A percentile compares a stretch with the other conserved stretches of the same genome.
phyloP scores from a whole-genome alignment of 1,140 invertebrate species.

The Neodiprion fabricii region DNA sequence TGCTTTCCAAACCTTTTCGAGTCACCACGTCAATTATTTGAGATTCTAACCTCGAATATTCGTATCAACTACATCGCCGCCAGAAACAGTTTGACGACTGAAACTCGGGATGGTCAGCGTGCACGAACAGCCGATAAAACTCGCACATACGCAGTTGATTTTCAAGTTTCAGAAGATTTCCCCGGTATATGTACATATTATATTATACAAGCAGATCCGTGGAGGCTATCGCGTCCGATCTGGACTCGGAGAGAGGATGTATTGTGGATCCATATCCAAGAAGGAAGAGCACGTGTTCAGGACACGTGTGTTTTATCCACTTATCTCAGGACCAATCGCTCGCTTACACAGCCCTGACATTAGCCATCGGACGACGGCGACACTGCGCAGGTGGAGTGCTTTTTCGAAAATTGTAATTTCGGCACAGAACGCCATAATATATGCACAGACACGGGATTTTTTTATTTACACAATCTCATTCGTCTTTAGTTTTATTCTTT shows the following conservation, averaged over 20 bases:
- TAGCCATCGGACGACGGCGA: background rate
- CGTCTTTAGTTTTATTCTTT: background rate
- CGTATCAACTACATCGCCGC: too few relatives aligned
- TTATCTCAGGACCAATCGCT: constrained; percentile 26
- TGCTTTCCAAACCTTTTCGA: too few relatives aligned
- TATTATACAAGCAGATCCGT: background rate
- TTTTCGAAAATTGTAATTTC: background rate
- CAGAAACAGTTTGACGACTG: too few relatives aligned
- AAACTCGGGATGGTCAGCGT: too few relatives aligned
- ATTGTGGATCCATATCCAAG: background rate
- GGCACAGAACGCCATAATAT: background rate
- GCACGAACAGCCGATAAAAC: too few relatives aligned
- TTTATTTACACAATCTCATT: background rate
- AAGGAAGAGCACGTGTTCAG: constrained; percentile 39
- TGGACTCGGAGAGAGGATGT: background rate
- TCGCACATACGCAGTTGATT: too few relatives aligned
- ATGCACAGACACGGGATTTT: background rate
- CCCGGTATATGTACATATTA: too few relatives aligned
- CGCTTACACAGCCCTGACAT: background rate
- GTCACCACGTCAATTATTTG: too few relatives aligned
- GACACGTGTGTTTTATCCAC: constrained; percentile 36
- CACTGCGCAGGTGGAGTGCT: background rate
- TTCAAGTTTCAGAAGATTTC: too few relatives aligned
- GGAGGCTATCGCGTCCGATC: background rate
- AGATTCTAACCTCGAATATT: too few relatives aligned